Evolutionary conservation across 2,888 invertebrate genomes (phyloP), one percentile per base, ranked within the genome.

Genomic region (Cremastinae sp.): DNA sequence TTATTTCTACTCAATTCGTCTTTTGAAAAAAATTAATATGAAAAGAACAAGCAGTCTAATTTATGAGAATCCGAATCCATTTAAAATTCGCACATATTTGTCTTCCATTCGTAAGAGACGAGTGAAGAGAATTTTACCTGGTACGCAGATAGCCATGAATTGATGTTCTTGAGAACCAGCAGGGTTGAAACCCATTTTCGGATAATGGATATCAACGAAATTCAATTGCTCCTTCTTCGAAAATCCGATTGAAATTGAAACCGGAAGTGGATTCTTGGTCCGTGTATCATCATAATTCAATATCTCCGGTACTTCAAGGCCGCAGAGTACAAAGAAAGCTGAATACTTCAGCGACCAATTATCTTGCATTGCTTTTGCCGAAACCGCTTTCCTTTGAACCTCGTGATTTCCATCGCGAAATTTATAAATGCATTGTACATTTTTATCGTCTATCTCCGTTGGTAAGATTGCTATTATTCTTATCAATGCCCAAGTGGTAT

Each of bases 261-360:
- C 41, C 0, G 82, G 82, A n/a, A 82, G 70, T 20, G 78, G 77
- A 10, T 41, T 62, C 1, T 28, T 37, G 41, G 62, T n/a, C 18
- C 70, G 69, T 8, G 65, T 9, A 8, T 59, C 16, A 0, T 75
- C 79, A 43, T 43, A 12, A 22, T 75, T 59, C 9, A 64, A 53
- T 49, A 53, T 61, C 53, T 62, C 79, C 62, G 58, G 75, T 64
- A 78, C 83, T 78, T 35, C 78, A 76, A 87, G 80, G 53, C 87
- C 90, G 74, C 91, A 91, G 78, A 89, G 85, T 10, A 90, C 85
- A 62, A 88, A 89, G 81, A 87, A 90, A 0, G 89, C 90, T 1
- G 90, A 88, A 81, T 90, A 92, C 37, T 85, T 85, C n/a, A 90
- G 86, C 47, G 90, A 88, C 86, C 90, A 90, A 80, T 91, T 90